These are phyloP conservation scores for Lophius piscatorius DNA, from an alignment of 2,113 vertebrate species.

Conservation along the genomic window DNA sequence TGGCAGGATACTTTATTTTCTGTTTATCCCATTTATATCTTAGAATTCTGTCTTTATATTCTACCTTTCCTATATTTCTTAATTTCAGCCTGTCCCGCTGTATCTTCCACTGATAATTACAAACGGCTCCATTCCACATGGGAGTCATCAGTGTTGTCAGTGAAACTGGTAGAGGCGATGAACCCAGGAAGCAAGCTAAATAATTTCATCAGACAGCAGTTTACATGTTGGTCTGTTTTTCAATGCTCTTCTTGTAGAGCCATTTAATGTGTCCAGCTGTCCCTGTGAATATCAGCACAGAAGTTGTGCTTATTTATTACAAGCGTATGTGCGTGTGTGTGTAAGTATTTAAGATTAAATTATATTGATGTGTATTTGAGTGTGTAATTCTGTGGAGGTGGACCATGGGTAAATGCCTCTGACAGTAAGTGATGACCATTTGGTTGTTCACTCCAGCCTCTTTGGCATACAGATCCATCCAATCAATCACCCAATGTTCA, in stretches of 20 bases:
- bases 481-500: conserved; percentile 5
- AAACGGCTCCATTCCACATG: conserved; percentile 23
- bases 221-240: conserved; percentile 32
- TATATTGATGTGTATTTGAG: background rate
- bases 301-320: conserved; percentile 4
- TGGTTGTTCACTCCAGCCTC: conserved; percentile 33
- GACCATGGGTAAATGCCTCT: conserved; percentile 33
- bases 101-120: conserved; percentile 29
- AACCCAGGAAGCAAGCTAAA: conserved; percentile 36
- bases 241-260: conserved; percentile 13
- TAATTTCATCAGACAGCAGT: conserved; percentile 47
- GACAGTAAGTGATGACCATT: conserved; percentile 58
- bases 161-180: conserved; percentile 31
- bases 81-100: conserved; percentile 15
- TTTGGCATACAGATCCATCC: conserved; percentile 19
- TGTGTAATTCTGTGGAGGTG: conserved; percentile 13
- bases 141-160: conserved; percentile 41
- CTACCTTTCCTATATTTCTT: background rate
- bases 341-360: background rate
- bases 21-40: background rate
- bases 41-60: background rate
- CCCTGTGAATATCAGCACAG: background rate
- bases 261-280: conserved; percentile 12
- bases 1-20: background rate
- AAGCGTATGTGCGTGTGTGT: conserved; percentile 2